Evolutionary conservation across 2,113 vertebrate genomes (phyloP).

Genomic region (Halcyon senegalensis): DNA sequence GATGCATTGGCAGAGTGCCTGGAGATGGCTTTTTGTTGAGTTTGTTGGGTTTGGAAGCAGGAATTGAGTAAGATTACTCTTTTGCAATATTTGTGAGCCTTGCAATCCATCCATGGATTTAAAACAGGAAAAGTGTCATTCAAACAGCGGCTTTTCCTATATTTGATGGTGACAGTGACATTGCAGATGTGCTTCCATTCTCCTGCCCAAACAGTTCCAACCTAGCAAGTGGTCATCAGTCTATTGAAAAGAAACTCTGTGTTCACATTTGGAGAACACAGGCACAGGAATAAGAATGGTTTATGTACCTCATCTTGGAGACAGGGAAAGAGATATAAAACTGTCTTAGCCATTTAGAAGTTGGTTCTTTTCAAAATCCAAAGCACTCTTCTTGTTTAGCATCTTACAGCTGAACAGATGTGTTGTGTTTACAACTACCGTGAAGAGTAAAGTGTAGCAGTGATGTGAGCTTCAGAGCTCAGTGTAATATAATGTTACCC

Average conservation of each 20-base stretch:
- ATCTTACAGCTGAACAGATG: constrained; percentile 57
- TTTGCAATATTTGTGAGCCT: constrained; percentile 45
- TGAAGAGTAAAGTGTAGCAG: constrained; percentile 68
- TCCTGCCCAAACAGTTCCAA: constrained; percentile 49
- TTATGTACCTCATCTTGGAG: constrained; percentile 56
- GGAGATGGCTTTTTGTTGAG: constrained; percentile 1
- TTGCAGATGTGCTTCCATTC: constrained; percentile 53
- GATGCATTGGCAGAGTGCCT: constrained; percentile 3
- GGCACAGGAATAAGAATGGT: background rate
- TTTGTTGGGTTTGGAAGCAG: constrained; percentile 37
- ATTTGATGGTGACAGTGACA: constrained; percentile 1
- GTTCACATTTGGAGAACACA: constrained; percentile 39
- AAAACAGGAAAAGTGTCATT: constrained; percentile 48
- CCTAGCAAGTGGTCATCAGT: constrained; percentile 32
- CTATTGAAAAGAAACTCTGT: constrained; percentile 16
- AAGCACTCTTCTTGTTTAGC: constrained; percentile 43
- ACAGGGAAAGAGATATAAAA: constrained; percentile 55
- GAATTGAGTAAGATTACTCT: constrained; percentile 51
- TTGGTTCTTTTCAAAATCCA: constrained; percentile 58
- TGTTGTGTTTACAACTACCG: constrained; percentile 52
- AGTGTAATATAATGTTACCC: constrained; percentile 48
- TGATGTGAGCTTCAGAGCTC: constrained; percentile 56
- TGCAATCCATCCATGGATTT: constrained; percentile 9
- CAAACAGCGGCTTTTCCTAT: constrained; percentile 57
- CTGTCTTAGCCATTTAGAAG: constrained; percentile 48